Percentiles rank a stretch among this genome's conserved stretches.
These are phyloP conservation scores for Dicyrtoma fusca DNA, from an alignment of 2,888 invertebrate species.

Conservation along the genomic window DNA sequence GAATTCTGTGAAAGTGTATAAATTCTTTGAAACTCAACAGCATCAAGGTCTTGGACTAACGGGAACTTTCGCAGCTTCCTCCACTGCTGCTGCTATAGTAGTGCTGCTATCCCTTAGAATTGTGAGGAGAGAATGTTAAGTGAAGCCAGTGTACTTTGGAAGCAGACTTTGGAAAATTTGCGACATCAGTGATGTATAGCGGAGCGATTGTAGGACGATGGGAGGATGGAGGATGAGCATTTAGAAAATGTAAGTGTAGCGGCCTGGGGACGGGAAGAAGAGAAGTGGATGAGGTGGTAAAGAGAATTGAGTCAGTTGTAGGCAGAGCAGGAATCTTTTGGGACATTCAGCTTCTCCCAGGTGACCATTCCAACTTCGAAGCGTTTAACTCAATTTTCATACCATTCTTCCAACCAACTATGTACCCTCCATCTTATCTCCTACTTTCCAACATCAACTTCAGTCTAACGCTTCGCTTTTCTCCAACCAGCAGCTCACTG, in stretches of 20 bases:
- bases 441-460: conserved; percentile 12
- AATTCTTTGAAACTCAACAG: conserved; percentile 22
- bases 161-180: conserved; percentile 9
- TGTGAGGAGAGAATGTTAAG: conserved; percentile 15
- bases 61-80: conserved; percentile 4
- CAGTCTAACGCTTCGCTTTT: background rate
- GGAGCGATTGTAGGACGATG: background rate
- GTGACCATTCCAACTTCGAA: conserved; percentile 48
- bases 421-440: conserved; percentile 27
- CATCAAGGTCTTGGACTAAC: background rate
- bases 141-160: conserved; percentile 5
- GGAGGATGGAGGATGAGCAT: background rate
- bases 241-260: background rate
- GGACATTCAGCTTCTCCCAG: conserved; percentile 44
- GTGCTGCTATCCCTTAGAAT: background rate
- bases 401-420: conserved; percentile 37
- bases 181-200: conserved; percentile 9
- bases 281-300: conserved; percentile 11
- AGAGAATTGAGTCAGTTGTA: conserved; percentile 27
- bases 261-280: background rate
- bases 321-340: conserved; percentile 31
- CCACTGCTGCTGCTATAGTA: no score
- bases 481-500: background rate
- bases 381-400: conserved; percentile 57
- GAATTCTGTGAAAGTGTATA: conserved; percentile 6